Base-by-base conservation (phyloP, 2,888 invertebrate species). In the Deroplatys truncata region DNA sequence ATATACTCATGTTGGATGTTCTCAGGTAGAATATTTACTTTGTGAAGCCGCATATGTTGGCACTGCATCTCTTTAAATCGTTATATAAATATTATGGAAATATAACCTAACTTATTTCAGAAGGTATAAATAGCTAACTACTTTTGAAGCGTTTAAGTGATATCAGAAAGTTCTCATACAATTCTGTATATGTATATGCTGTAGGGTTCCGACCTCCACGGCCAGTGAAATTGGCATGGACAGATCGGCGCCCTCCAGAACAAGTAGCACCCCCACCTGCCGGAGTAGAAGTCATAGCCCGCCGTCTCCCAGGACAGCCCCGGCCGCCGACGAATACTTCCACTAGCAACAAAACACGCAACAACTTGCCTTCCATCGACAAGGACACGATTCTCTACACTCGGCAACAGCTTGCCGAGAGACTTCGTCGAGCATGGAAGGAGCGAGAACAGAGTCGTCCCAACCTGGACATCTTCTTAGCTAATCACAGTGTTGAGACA, bases 401-500 rank as follows among this genome's bases (percentile, higher is more conserved):
- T 4, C 92, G 95, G 84, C 94, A 95, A 91, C 94, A 95, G 91
- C 91, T 95, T 28, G 94, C 94, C 7, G 94, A 94, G 91, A 92
- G 95, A 91, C 91, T 94, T 86, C 92, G 94, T 88, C 93, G 93
- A 20, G 94, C 94, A 0, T 94, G 94, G 94, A 93, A 93, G 89
- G 94, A 94, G 83, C 92, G 94, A 1, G 90, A 89, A 72, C 88
- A 88, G 31, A 89, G 84, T 20, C 88, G 90, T 8, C 86, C 84
- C 28, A 90, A 89, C 35, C 84, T 91, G 72, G 89, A 91, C 85
- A 96, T 96, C 90, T 95, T 95, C 91, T 92, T 96, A 88, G 94
- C 95, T 0, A 95, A 95, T 91, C 94, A 94, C 29, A 93, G 28
- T 43, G 82, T 49, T 9, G 90, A 90, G 31, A 7, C 87, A 86